Evolutionary conservation across 1,140 invertebrate species (phyloP).

Genomic region (Ceratina japonica): DNA sequence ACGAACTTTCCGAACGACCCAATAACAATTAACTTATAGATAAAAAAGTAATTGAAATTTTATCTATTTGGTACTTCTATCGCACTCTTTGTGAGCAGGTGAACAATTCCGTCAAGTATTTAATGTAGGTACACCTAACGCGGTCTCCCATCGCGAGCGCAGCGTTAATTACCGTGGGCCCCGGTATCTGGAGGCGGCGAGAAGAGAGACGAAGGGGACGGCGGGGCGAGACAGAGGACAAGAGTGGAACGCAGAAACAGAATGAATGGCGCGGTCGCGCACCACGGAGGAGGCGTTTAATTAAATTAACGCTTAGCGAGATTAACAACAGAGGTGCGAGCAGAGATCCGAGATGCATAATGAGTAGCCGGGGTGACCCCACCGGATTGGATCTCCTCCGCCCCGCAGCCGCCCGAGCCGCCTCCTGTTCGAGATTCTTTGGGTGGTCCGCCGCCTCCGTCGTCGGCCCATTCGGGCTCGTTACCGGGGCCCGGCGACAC

Average conservation of each 20-base stretch:
- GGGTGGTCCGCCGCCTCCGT: conserved; percentile 76
- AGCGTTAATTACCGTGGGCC: conserved; percentile 50
- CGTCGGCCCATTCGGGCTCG: conserved; percentile 69
- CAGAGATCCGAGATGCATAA: conserved; percentile 79
- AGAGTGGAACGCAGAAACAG: conserved; percentile 51
- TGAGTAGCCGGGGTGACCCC: conserved; percentile 66
- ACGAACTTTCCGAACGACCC: no score
- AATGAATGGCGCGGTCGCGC: conserved; percentile 53
- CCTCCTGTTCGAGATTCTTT: conserved; percentile 72
- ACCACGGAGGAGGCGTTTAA: conserved; percentile 74
- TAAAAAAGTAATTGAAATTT: no score
- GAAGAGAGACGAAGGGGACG: neutral
- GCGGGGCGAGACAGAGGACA: conserved; percentile 5
- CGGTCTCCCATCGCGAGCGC: conserved; percentile 37
- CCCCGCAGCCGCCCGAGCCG: conserved; percentile 32
- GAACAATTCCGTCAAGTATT: conserved; percentile 20
- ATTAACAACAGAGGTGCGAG: conserved; percentile 79
- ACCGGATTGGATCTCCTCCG: conserved; percentile 29
- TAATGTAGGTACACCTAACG: neutral
- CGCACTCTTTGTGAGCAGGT: neutral
- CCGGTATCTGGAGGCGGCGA: conserved; percentile 32
- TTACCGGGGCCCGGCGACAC: conserved; percentile 74
- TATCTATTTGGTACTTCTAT: no score
- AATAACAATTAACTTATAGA: no score
- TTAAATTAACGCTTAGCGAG: conserved; percentile 80